A percentile compares a stretch with the other conserved stretches of the same genome.
Conservation (phyloP, 1,140 invertebrate genomes). For the Eriocheir sinensis region DNA sequence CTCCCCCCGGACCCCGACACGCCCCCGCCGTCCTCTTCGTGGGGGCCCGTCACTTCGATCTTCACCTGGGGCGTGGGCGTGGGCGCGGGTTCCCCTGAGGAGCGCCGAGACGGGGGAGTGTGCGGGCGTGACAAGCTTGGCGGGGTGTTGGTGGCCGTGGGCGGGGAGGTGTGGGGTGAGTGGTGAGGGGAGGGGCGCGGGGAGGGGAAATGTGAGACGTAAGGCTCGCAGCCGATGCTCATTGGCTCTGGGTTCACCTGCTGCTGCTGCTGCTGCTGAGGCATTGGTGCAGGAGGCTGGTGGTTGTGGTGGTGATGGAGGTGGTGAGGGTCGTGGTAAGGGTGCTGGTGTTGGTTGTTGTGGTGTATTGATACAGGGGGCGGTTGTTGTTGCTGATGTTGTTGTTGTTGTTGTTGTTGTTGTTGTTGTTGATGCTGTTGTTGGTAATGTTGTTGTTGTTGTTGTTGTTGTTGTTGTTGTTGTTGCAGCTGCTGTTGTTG, state of each 20-base stretch:
- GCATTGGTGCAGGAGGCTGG: not conserved
- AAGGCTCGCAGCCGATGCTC: constrained; percentile 18
- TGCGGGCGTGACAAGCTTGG: constrained; percentile 81
- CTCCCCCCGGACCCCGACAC: constrained; percentile 16
- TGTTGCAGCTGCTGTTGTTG: not conserved
- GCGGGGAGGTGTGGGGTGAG: constrained; percentile 83
- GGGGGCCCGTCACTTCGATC: constrained; percentile 81
- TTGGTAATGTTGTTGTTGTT: constrained; percentile 46
- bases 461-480: constrained; percentile 33
- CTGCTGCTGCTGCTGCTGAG: not conserved
- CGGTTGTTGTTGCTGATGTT: constrained; percentile 35
- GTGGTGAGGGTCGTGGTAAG: not conserved
- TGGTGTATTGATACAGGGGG: not conserved
- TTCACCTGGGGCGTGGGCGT: constrained; percentile 82
- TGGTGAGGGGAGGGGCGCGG: constrained; percentile 48
- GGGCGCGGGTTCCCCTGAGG: constrained; percentile 81
- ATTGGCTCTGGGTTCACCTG: not conserved
- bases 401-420: constrained; percentile 57
- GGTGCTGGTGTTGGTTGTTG: not conserved
- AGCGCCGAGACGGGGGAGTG: constrained; percentile 81
- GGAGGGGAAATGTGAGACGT: constrained; percentile 48
- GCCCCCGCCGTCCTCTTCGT: constrained; percentile 76
- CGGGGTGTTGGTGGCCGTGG: constrained; percentile 80
- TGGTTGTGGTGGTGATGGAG: not conserved
- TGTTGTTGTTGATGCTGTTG: constrained; percentile 42